These are phyloP conservation scores for Brachionus paranguensis DNA, from an alignment of 1,140 invertebrate genomes.

Conservation along the genomic window DNA sequence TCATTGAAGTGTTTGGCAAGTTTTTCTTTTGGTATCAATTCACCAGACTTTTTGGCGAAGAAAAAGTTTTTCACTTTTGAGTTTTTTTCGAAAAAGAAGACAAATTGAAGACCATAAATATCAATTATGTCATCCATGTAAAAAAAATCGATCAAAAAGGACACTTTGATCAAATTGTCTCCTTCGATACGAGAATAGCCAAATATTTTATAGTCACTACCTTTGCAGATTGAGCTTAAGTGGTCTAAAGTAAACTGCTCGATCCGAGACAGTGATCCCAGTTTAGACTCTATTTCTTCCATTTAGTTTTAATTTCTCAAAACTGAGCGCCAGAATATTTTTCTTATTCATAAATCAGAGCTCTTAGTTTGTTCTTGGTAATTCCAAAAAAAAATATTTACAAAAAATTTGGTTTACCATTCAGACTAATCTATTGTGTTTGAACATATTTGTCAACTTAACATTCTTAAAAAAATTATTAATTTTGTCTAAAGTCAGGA, in stretches of 20 bases:
- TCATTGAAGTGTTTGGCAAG: not conserved
- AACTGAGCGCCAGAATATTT: not conserved
- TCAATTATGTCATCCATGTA: slow-evolving; percentile 9
- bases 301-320: not conserved
- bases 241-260: not conserved
- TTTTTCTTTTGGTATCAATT: not conserved
- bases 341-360: not conserved
- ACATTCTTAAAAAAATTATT: too few species aligned
- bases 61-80: not conserved
- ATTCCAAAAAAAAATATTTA: not conserved
- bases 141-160: not conserved
- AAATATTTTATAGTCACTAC: not conserved
- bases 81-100: not conserved
- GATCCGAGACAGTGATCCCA: not conserved
- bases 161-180: not conserved
- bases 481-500: too few species aligned
- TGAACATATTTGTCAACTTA: too few species aligned
- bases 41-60: not conserved
- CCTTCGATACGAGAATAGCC: not conserved
- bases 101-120: not conserved
- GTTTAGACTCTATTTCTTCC: slow-evolving; percentile 14
- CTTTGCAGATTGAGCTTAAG: not conserved
- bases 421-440: too few species aligned
- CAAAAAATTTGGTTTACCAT: not conserved
- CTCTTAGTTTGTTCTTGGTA: too few species aligned